Evolutionary conservation across 2,888 invertebrate genomes (phyloP).

Genomic region (Hydroisotoma schaefferi): DNA sequence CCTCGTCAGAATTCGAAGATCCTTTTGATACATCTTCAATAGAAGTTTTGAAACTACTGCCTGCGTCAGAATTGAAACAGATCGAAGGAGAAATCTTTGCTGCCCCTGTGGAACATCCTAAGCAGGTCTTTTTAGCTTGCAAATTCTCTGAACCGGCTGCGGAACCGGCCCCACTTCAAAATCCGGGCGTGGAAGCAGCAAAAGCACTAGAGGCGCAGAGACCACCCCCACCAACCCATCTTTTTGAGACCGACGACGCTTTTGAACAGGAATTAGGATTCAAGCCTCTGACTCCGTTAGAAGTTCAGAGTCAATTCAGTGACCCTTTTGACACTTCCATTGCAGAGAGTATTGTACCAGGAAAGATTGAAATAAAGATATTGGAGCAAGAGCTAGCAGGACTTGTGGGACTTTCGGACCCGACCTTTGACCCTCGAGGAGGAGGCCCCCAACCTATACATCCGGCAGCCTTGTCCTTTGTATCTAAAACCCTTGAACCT

Average conservation of each 20-base stretch:
- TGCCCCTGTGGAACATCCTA: conserved; percentile 64
- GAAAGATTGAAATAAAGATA: conserved; percentile 70
- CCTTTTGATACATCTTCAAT: conserved; percentile 63
- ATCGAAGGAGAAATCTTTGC: conserved; percentile 58
- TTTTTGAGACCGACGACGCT: conserved; percentile 2
- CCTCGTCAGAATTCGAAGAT: conserved; percentile 57
- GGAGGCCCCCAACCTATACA: conserved; percentile 16
- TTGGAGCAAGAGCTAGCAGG: conserved; percentile 20
- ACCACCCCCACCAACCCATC: conserved; percentile 12
- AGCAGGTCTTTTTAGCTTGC: conserved; percentile 53
- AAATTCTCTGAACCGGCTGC: not conserved
- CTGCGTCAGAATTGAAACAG: conserved; percentile 58
- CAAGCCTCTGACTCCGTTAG: conserved; percentile 24
- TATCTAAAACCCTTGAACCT: conserved; percentile 11
- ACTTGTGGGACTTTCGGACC: conserved; percentile 20
- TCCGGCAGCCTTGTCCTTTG: conserved; percentile 14
- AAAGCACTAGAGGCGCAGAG: conserved; percentile 23
- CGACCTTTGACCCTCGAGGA: conserved; percentile 31
- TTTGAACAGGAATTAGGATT: conserved; percentile 12
- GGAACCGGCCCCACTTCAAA: conserved; percentile 4
- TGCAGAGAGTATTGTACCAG: conserved; percentile 64
- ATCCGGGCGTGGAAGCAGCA: conserved; percentile 16
- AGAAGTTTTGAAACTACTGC: conserved; percentile 27
- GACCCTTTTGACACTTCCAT: conserved; percentile 86
- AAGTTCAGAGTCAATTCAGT: not conserved